Conservation (phyloP, 2,797 vertebrate genomes). For the Phrynocephalus guinanensis region DNA sequence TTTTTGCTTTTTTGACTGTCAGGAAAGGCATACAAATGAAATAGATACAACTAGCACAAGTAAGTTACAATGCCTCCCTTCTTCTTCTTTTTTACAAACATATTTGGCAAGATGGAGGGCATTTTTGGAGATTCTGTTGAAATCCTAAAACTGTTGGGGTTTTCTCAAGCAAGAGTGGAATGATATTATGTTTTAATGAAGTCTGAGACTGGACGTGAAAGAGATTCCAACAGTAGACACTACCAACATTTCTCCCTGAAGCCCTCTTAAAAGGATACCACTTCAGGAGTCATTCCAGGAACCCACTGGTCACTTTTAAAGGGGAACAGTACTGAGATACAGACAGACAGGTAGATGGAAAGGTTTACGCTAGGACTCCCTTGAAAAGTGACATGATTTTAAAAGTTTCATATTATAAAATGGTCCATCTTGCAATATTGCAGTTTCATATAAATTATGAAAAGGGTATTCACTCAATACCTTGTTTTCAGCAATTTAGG, state of each 20-base stretch:
- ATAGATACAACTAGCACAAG: rapidly evolving
- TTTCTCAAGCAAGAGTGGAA: not conserved
- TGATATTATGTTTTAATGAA: not conserved
- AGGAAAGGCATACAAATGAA: not conserved
- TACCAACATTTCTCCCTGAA: not conserved
- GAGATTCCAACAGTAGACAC: not conserved
- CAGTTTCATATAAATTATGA: too few relatives aligned
- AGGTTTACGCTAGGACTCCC: not conserved
- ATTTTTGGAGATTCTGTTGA: not conserved
- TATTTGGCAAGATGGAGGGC: not conserved
- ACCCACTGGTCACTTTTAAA: too few relatives aligned
- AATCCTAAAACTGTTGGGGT: not conserved
- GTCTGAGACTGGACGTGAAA: not conserved
- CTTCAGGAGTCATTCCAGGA: not conserved
- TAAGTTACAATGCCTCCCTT: not conserved
- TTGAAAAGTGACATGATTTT: not conserved
- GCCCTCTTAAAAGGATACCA: not conserved
- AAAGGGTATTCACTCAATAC: not conserved
- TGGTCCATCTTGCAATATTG: not conserved
- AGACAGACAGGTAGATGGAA: not conserved
- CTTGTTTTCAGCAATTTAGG: too few relatives aligned
- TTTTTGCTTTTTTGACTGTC: not conserved
- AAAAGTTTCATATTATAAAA: not conserved
- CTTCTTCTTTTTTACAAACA: not conserved
- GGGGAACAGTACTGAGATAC: not conserved